Conservation (phyloP, 2,888 invertebrate species). For the Papilio demoleus region DNA sequence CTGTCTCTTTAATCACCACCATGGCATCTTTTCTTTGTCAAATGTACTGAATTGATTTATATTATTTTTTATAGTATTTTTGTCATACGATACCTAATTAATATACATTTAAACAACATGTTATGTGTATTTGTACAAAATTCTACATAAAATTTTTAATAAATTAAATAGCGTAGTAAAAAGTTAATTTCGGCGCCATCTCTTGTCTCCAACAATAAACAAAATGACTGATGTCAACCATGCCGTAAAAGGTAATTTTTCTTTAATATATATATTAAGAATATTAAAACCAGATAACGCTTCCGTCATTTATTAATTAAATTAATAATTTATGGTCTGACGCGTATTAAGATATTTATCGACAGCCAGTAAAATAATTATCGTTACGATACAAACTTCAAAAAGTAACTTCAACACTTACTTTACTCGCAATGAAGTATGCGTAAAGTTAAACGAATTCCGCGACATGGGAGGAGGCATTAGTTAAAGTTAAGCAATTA, state of each 20-base stretch:
- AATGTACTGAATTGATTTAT: too few species aligned
- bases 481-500: slow-evolving; percentile 80
- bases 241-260: neutral
- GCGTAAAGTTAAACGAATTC: slow-evolving; percentile 70
- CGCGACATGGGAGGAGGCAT: slow-evolving; percentile 66
- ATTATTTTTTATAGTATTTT: too few species aligned
- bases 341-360: slow-evolving; percentile 27
- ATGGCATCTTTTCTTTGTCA: too few species aligned
- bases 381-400: slow-evolving; percentile 31
- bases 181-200: neutral
- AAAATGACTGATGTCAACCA: neutral
- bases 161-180: neutral
- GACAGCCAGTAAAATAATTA: slow-evolving; percentile 33
- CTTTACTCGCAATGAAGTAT: slow-evolving; percentile 62
- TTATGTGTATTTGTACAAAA: too few species aligned
- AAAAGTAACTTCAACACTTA: slow-evolving; percentile 36
- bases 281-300: too few species aligned
- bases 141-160: too few species aligned
- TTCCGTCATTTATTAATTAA: too few species aligned
- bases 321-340: neutral
- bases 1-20: neutral
- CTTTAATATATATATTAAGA: too few species aligned
- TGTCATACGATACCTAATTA: neutral
- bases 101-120: neutral
- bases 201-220: neutral